Conservation (phyloP, 2,888 invertebrate genomes). For the Amblyjoppa fuscipennis region DNA sequence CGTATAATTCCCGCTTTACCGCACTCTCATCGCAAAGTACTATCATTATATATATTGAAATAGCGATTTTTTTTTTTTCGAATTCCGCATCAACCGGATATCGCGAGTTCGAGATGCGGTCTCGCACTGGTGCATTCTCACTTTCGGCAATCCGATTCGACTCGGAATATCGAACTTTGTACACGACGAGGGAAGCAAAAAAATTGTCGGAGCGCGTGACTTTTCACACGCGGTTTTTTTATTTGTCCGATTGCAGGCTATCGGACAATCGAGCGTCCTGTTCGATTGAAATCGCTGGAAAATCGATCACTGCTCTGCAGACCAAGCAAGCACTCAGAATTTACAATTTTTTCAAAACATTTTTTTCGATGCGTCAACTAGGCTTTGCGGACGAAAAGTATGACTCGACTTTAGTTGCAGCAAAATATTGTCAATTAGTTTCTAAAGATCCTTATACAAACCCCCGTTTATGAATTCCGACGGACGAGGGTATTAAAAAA, state of each 20-base stretch:
- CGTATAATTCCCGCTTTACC: too few species aligned
- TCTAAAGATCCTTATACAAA: neutral
- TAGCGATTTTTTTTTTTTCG: neutral
- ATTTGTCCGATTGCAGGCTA: neutral
- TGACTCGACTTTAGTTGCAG: too few species aligned
- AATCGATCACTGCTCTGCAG: neutral
- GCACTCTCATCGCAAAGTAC: too few species aligned
- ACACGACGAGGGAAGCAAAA: neutral
- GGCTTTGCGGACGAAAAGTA: too few species aligned
- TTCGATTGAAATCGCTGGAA: neutral
- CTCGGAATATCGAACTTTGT: neutral
- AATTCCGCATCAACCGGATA: neutral
- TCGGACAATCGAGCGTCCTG: neutral
- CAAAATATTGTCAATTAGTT: neutral
- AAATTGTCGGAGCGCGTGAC: neutral
- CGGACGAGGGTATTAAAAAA: neutral
- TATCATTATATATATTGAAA: neutral
- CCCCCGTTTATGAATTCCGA: neutral
- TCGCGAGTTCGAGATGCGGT: neutral
- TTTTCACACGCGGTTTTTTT: slow-evolving; percentile 17
- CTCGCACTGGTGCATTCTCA: neutral
- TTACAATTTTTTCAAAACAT: neutral
- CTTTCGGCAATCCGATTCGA: neutral
- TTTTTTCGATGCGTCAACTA: neutral
- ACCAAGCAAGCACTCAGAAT: neutral